Percentiles rank a stretch among this genome's conserved stretches.
These are phyloP conservation scores for Tupaia tana DNA, from an alignment of 2,113 vertebrate species.

Conservation along the genomic window DNA sequence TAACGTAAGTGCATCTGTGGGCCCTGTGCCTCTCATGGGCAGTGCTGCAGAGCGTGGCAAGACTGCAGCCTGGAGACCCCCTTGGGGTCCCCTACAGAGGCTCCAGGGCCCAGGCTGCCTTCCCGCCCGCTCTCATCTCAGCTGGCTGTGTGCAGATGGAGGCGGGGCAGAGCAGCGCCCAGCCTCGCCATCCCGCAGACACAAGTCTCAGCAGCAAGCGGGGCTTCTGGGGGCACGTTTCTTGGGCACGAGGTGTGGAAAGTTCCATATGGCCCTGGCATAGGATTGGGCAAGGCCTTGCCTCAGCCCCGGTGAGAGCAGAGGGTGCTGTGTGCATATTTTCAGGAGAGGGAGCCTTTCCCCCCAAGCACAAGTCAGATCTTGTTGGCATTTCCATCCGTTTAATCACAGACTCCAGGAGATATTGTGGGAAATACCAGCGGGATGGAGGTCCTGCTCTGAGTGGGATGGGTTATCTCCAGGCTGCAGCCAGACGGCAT, in stretches of 20 bases:
- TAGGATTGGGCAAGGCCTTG: slow-evolving; percentile 39
- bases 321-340: slow-evolving; percentile 73
- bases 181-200: background rate
- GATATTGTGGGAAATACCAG: slow-evolving; percentile 80
- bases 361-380: slow-evolving; percentile 74
- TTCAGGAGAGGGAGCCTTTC: slow-evolving; percentile 73
- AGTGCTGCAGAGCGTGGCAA: background rate
- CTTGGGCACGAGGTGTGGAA: slow-evolving; percentile 43
- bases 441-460: slow-evolving; percentile 79
- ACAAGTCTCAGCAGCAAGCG: background rate
- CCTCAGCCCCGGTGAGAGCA: background rate
- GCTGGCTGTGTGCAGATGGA: background rate
- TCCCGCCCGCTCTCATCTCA: background rate
- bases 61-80: accelerated
- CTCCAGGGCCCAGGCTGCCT: background rate
- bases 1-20: background rate
- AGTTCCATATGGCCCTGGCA: slow-evolving; percentile 63
- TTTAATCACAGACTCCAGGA: slow-evolving; percentile 86
- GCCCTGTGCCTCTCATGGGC: accelerated
- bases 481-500: slow-evolving; percentile 61
- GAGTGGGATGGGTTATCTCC: slow-evolving; percentile 63
- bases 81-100: accelerated
- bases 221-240: slow-evolving; percentile 37
- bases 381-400: slow-evolving; percentile 87
- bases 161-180: background rate